Conservation (phyloP, 2,797 vertebrate genomes). For the Coregonus sp. region DNA sequence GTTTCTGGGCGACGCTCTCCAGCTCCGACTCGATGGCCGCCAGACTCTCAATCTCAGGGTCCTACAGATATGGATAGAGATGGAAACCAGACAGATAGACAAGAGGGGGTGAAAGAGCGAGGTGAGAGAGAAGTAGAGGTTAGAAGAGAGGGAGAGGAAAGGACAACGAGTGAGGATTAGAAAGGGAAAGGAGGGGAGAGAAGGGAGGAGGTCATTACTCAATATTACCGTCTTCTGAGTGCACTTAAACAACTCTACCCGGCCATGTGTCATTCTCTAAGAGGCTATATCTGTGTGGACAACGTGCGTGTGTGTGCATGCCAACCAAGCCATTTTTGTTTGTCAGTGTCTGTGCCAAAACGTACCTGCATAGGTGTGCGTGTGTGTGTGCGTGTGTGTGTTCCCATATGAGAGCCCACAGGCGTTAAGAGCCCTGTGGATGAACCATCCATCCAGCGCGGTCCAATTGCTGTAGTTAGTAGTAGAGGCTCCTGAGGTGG, state of each 20-base stretch:
- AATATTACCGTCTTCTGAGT: not conserved
- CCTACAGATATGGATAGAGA: constrained; percentile 56
- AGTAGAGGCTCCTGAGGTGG: not conserved
- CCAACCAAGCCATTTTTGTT: no score
- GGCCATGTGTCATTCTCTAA: no score
- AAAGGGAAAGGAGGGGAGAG: not conserved
- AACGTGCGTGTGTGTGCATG: no score
- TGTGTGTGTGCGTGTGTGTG: not conserved
- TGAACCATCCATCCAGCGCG: not conserved
- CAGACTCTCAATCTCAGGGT: constrained; percentile 89
- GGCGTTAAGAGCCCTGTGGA: not conserved
- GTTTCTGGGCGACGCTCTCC: constrained; percentile 88
- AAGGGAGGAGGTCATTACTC: not conserved
- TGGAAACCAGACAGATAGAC: not conserved
- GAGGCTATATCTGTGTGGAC: no score
- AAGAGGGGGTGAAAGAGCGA: not conserved
- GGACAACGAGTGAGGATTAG: not conserved
- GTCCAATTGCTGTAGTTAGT: not conserved
- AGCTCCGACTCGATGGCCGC: constrained; percentile 93
- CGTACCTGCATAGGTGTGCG: no score
- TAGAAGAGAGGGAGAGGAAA: no score
- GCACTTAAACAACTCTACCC: not conserved
- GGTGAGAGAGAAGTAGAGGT: no score
- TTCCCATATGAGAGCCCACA: not conserved
- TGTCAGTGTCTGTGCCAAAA: no score